Evolutionary conservation across 2,113 vertebrate species (phyloP).

Genomic region (Hippocampus abdominalis): DNA sequence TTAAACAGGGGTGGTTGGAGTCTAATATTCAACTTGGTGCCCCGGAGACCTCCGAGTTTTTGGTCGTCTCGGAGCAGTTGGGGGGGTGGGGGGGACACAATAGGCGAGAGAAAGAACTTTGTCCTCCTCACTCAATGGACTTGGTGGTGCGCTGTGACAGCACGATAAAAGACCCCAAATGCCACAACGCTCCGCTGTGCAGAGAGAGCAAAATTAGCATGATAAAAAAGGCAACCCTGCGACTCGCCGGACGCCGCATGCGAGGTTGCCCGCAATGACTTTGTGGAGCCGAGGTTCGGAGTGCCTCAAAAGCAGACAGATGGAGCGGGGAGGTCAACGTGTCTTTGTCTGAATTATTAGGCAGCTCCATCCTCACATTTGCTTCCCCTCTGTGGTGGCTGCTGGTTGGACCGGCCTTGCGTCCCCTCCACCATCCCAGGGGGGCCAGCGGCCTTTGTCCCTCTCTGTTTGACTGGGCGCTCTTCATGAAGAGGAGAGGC

Average conservation of each 20-base stretch:
- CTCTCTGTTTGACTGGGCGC: slow-evolving; percentile 60
- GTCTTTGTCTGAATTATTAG: slow-evolving; percentile 79
- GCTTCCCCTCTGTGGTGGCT: slow-evolving; percentile 49
- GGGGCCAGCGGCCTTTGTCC: slow-evolving; percentile 52
- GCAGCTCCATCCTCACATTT: slow-evolving; percentile 68
- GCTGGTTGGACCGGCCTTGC: slow-evolving; percentile 44
- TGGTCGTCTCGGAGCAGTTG: slow-evolving; percentile 24
- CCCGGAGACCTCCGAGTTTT: background rate
- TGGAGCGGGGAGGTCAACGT: slow-evolving; percentile 60
- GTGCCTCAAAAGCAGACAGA: slow-evolving; percentile 73
- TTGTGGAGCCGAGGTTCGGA: slow-evolving; percentile 69
- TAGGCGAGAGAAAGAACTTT: slow-evolving; percentile 48
- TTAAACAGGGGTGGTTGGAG: background rate
- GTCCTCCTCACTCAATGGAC: slow-evolving; percentile 54
- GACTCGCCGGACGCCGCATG: slow-evolving; percentile 58
- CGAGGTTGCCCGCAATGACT: slow-evolving; percentile 63
- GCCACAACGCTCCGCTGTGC: slow-evolving; percentile 70
- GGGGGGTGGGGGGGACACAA: slow-evolving; percentile 24
- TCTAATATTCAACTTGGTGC: background rate
- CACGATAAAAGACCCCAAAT: slow-evolving; percentile 79
- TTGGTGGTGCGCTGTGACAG: slow-evolving; percentile 63
- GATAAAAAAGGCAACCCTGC: slow-evolving; percentile 77
- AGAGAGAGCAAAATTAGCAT: slow-evolving; percentile 73
- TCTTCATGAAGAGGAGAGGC: slow-evolving; percentile 70
- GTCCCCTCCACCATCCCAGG: slow-evolving; percentile 33